Base-by-base conservation (phyloP, 1,140 invertebrate species). In the Kradibia gibbosae region DNA sequence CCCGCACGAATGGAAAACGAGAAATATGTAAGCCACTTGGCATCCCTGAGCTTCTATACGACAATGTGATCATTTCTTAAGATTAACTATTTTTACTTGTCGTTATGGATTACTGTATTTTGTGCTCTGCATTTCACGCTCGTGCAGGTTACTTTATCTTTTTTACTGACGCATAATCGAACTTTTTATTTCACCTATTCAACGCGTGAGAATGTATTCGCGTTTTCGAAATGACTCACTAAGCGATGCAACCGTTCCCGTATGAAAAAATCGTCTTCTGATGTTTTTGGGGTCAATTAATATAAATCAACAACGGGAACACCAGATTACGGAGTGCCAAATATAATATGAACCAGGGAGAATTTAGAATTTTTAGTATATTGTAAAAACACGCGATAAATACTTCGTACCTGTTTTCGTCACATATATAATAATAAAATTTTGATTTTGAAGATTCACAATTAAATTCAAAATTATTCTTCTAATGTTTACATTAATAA, bases 21-120 rank as follows among this genome's bases (percentile, higher is more conserved):
- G 22, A 65, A 72, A 72, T 72, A 72, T 50, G 48, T 42, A 13
- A 50, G 70, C 10, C 42, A 62, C 10, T 65, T 65, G 74, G 74
- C 74, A 75, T 57, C 17, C 13, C 28, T 10, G 34, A 70, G 11
- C 5, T 39, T 42, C n/a, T 70, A 39, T 45, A 70, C 34, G 65
- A 25, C 42, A 71, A 45, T 28, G 55, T 48, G 25, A 65, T 76
- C 22, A 48, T 76, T 76, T 62, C 42, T 20, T 45, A 31, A 48
- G 25, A 31, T 76, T 39, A 42, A 67, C 75, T 78, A 78, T 77
- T 67, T 77, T 65, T 77, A 67, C 60, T 48, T 42, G 45, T 4
- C 3, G 17, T 71, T 55, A 55, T 55, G 48, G 71, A 74, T 55
- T 36, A 48, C 22, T 55, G 25, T 55, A 55, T 50, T 72, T 50